Conservation (phyloP, 2,888 invertebrate genomes). For the Lasioglossum villosulum region DNA sequence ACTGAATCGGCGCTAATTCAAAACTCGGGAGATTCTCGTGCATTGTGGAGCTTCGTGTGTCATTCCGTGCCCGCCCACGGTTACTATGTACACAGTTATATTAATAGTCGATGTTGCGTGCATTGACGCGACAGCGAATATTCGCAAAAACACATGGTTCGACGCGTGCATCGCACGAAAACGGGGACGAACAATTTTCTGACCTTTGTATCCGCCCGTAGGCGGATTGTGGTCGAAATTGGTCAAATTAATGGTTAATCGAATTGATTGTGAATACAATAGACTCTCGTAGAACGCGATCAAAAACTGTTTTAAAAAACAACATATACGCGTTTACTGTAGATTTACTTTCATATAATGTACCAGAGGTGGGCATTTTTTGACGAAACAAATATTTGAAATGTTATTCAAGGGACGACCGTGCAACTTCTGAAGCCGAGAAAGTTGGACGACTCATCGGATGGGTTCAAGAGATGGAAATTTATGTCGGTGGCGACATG, state of each 20-base stretch:
- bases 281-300: not conserved
- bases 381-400: too few relatives aligned
- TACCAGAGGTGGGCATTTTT: too few relatives aligned
- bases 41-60: constrained; percentile 23
- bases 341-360: too few relatives aligned
- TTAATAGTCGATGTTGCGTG: constrained; percentile 37
- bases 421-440: constrained; percentile 90
- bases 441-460: constrained; percentile 88
- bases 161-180: not conserved
- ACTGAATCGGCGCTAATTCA: constrained; percentile 33
- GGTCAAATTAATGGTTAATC: not conserved
- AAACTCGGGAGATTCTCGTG: not conserved
- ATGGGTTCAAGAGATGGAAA: constrained; percentile 93
- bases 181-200: not conserved
- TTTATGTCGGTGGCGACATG: constrained; percentile 96
- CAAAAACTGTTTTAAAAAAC: not conserved
- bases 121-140: constrained; percentile 18
- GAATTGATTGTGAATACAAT: not conserved
- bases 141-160: constrained; percentile 29
- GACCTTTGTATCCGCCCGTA: not conserved
- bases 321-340: too few relatives aligned
- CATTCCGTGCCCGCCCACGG: constrained; percentile 40
- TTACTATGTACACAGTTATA: constrained; percentile 36
- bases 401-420: constrained; percentile 86
- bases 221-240: not conserved